Evolutionary conservation across 37 sponge, comb jelly and placozoan species (phyloP).

Genomic region (Crambe crambe): DNA sequence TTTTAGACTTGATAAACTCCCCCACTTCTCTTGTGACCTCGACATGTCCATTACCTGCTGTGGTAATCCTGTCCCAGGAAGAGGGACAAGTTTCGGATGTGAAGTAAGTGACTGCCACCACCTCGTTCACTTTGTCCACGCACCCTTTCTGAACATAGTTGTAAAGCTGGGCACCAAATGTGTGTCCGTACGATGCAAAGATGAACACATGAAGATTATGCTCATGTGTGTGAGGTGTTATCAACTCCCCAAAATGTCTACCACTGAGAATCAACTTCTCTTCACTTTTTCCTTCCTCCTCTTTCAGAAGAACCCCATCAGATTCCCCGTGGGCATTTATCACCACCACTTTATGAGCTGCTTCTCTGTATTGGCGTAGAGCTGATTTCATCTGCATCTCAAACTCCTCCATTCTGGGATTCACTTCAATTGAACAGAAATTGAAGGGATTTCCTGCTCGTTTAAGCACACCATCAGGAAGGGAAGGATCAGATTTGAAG

Average conservation of each 20-base stretch:
- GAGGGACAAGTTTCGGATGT: conserved; percentile 14
- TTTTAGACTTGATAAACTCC: conserved; percentile 3
- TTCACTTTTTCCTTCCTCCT: not conserved
- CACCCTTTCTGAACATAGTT: not conserved
- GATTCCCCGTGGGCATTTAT: conserved; percentile 39
- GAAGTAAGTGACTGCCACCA: conserved; percentile 37
- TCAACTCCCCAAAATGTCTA: conserved; percentile 8
- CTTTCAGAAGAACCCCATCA: conserved; percentile 14
- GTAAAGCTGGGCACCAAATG: conserved; percentile 14
- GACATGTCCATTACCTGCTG: conserved; percentile 22
- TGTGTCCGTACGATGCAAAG: conserved; percentile 33
- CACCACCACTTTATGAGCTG: conserved; percentile 31
- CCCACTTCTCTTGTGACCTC: conserved; percentile 40
- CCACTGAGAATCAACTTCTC: conserved; percentile 22
- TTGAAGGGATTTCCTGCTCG: conserved; percentile 40
- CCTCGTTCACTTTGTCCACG: not conserved
- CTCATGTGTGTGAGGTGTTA: conserved; percentile 14
- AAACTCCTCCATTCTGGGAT: not conserved
- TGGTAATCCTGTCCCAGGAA: conserved; percentile 22
- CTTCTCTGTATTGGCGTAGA: conserved; percentile 25
- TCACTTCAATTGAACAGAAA: conserved; percentile 27
- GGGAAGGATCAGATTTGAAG: not conserved
- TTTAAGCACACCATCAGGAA: conserved; percentile 25
- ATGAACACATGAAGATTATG: conserved; percentile 9
- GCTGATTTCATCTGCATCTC: conserved; percentile 10